phyloP scores from a whole-genome alignment of 2,113 vertebrate genomes.

The Engystomops pustulosus region DNA sequence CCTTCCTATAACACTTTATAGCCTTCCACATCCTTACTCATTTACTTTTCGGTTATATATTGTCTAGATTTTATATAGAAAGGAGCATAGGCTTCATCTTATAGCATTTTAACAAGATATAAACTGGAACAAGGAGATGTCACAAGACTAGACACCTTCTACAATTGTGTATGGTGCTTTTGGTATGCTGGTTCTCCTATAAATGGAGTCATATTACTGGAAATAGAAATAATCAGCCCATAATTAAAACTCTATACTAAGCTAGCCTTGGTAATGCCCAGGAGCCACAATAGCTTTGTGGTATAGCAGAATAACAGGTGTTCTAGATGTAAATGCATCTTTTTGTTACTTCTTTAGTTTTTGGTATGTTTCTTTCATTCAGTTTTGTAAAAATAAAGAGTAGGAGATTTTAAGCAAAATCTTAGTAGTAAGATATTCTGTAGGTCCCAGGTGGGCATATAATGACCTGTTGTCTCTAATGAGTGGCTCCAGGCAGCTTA shows the following conservation, averaged over 20 bases:
- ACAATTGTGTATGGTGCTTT: neutral
- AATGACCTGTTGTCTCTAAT: too few species aligned
- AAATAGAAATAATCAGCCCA: neutral
- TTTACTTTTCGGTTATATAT: constrained; percentile 43
- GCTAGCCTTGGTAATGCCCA: neutral
- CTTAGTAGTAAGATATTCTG: too few species aligned
- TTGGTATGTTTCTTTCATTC: neutral
- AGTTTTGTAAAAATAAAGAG: too few species aligned
- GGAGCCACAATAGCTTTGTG: neutral
- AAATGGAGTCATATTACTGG: neutral
- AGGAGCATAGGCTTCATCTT: neutral
- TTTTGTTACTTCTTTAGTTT: neutral
- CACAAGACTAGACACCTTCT: neutral
- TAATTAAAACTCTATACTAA: neutral
- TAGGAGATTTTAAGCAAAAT: too few species aligned
- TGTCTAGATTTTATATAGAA: constrained; percentile 40
- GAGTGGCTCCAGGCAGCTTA: too few species aligned
- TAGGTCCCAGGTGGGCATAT: too few species aligned
- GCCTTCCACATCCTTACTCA: neutral
- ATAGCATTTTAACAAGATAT: constrained; percentile 49
- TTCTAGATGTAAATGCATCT: neutral
- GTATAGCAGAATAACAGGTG: neutral
- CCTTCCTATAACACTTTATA: constrained; percentile 28
- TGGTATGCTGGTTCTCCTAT: neutral
- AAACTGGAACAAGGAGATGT: neutral